A percentile compares a stretch with the other conserved stretches of the same genome.
Conservation (phyloP, 2,797 vertebrate species). For the Microtus californicus region DNA sequence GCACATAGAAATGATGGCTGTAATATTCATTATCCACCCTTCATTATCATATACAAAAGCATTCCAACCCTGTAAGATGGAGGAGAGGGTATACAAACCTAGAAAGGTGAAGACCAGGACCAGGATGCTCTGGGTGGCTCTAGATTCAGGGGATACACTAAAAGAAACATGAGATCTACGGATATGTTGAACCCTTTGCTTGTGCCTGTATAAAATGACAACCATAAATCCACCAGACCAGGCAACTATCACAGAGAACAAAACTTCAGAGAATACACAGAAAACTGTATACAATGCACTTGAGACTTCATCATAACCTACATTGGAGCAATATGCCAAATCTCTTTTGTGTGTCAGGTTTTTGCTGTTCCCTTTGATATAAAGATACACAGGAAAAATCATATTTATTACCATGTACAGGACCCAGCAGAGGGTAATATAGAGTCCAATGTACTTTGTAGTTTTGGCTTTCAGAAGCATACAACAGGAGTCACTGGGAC, state of each 20-base stretch:
- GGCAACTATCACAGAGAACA: neutral
- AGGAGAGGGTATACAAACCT: neutral
- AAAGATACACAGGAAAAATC: neutral
- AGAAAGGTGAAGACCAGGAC: neutral
- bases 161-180: accelerated
- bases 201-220: neutral
- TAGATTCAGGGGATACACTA: neutral
- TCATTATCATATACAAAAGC: neutral
- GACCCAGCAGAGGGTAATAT: neutral
- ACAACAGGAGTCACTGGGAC: neutral
- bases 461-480: neutral
- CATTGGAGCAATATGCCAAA: neutral
- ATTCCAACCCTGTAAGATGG: neutral
- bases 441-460: neutral
- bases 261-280: neutral
- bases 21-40: neutral
- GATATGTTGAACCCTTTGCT: neutral
- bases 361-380: neutral
- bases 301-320: neutral
- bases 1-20: neutral
- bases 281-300: accelerated
- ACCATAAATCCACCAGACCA: neutral
- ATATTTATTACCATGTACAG: neutral
- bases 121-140: neutral
- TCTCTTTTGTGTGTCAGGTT: neutral